A percentile compares a stretch with the other conserved stretches of the same genome.
These are phyloP conservation scores for Stigmatopora argus DNA, from an alignment of 2,113 vertebrate genomes.

Conservation along the genomic window DNA sequence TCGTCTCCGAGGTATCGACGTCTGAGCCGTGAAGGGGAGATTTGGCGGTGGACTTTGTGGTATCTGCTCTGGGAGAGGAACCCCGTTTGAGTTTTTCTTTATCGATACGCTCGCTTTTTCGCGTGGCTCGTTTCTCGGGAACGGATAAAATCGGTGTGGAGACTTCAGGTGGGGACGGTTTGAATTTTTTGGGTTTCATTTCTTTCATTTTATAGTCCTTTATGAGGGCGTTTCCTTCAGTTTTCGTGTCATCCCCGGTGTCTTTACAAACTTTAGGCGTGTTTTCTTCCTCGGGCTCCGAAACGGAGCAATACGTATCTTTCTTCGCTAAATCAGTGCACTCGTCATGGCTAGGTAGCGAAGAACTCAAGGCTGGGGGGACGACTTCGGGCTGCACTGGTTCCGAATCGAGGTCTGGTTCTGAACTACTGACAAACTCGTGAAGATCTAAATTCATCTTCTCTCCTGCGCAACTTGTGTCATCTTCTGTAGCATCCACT, in stretches of 20 bases:
- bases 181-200: conserved; percentile 83
- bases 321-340: conserved; percentile 67
- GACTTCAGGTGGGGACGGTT: conserved; percentile 63
- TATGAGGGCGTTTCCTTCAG: conserved; percentile 69
- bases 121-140: conserved; percentile 82
- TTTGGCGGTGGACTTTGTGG: conserved; percentile 75
- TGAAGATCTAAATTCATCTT: conserved; percentile 50
- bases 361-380: conserved; percentile 48
- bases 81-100: conserved; percentile 89
- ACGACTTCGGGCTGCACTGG: conserved; percentile 34
- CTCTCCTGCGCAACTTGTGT: conserved; percentile 48
- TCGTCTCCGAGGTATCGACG: conserved; percentile 75
- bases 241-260: conserved; percentile 66
- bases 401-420: conserved; percentile 67
- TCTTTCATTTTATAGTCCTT: conserved; percentile 68
- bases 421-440: conserved; percentile 62
- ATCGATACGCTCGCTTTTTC: conserved; percentile 95
- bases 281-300: conserved; percentile 58
- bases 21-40: conserved; percentile 81
- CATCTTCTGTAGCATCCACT: conserved; percentile 36
- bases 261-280: conserved; percentile 52
- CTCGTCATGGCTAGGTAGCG: conserved; percentile 45
- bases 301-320: conserved; percentile 38
- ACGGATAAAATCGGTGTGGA: conserved; percentile 55
- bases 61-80: conserved; percentile 85